Base-by-base conservation (phyloP, 2,113 vertebrate genomes). In the Malurus alboscapulatus region DNA sequence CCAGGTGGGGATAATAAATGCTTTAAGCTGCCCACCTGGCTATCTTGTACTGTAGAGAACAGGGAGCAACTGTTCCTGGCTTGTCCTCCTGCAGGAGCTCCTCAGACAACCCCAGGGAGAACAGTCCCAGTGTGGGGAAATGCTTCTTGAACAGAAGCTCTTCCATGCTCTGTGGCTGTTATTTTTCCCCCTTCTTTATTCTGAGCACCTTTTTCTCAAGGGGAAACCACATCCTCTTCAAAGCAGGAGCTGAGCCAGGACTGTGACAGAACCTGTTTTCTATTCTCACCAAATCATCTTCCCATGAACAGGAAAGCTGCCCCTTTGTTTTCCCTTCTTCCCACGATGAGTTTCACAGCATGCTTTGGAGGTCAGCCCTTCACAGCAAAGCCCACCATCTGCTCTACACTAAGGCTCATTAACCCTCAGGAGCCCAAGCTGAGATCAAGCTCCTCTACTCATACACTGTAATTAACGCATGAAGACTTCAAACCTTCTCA, bases 271-370 rank as follows among this genome's bases (percentile, higher is more conserved):
- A 25, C 32, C 34, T 6, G 7, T 25, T 59, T 38, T 62, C 66
- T 63, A 8, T 58, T 84, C 24, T 73, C 47, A 42, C 20, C n/a
- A 69, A 44, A 17, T 47, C 17, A 47, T 17, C 24, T 58, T 18
- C 40, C 45, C 30, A 53, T 15, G 18, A 61, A 22, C 27, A 74
- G 3, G 1, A 74, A 58, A 82, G n/a, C 47, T 85, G 42, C 20
- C 21, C 3, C 38, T 67, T 36, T 4, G 18, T 48, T 73, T 54
- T 67, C 68, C 25, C 48, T 59, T 67, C 44, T 44, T 63, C 27
- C 63, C 7, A 0, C 0, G 1, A 24, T 2, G 17, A 12, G n/a
- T 48, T 82, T 75, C 67, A 78, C 2, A 17, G 36, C 25, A 5
- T 1, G 7, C 65, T 84, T 38, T 15, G 18, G 47, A 51, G 38